phyloP scores from a whole-genome alignment of 2,888 invertebrate species.

The Julus scanicus region DNA sequence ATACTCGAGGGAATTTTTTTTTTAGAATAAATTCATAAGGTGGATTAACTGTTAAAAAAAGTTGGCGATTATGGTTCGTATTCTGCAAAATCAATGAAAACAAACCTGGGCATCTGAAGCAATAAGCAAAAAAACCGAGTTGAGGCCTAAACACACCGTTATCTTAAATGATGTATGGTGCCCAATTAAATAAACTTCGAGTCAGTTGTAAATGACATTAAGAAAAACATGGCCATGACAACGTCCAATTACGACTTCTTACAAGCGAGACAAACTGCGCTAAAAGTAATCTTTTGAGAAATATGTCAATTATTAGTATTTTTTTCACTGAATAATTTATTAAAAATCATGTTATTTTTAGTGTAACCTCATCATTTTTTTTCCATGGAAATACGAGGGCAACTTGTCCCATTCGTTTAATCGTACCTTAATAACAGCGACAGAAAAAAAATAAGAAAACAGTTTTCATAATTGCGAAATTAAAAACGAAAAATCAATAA shows the following conservation, averaged over 20 bases:
- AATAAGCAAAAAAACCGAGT: not conserved
- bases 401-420: not conserved
- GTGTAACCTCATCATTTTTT: not conserved
- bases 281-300: constrained; percentile 14
- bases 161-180: not conserved
- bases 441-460: not conserved
- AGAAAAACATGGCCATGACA: not conserved
- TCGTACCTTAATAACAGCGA: not conserved
- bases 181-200: constrained; percentile 17
- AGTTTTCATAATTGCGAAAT: constrained; percentile 36
- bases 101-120: not conserved
- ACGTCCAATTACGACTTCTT: constrained; percentile 35
- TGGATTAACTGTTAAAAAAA: not conserved
- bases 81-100: not conserved
- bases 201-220: not conserved
- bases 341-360: not conserved
- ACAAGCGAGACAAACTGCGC: not conserved
- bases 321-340: constrained; percentile 30
- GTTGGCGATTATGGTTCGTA: not conserved
- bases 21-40: not conserved
- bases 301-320: constrained; percentile 30
- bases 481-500: constrained; percentile 36
- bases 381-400: not conserved
- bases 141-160: not conserved
- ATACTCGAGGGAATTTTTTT: too few species aligned